Evolutionary conservation across 2,113 vertebrate species (phyloP).

Genomic region (Macrotis lagotis): DNA sequence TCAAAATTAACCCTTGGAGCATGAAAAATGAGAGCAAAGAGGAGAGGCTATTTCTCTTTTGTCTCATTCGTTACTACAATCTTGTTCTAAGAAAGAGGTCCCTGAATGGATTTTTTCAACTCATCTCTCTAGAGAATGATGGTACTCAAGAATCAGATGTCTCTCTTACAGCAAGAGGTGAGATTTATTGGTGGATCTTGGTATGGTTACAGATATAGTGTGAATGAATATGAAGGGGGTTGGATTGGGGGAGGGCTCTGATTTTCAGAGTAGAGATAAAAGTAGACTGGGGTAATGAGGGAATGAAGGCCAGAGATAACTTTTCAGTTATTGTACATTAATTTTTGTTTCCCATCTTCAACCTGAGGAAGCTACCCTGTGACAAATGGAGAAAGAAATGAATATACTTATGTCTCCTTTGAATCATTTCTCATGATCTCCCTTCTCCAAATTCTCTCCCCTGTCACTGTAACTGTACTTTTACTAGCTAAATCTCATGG

Average conservation of each 20-base stretch:
- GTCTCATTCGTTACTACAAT: background rate
- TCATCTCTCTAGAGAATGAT: background rate
- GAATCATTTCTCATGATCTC: too few relatives aligned
- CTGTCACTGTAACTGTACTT: too few relatives aligned
- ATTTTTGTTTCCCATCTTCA: background rate
- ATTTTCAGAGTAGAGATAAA: background rate
- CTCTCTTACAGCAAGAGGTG: background rate
- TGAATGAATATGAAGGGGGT: too few relatives aligned
- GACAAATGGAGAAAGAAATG: background rate
- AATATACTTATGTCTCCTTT: too few relatives aligned
- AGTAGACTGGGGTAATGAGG: too few relatives aligned
- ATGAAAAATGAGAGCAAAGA: rapidly evolving
- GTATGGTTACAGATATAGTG: too few relatives aligned
- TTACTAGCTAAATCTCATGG: too few relatives aligned
- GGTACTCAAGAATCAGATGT: background rate
- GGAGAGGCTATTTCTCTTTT: background rate
- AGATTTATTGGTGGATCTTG: background rate
- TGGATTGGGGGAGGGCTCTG: background rate
- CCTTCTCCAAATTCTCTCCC: too few relatives aligned
- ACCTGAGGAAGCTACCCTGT: background rate
- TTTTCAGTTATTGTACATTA: rapidly evolving
- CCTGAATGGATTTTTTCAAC: background rate
- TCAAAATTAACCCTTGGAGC: background rate
- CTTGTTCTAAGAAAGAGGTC: background rate
- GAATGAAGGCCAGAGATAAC: background rate